Evolutionary conservation across 1,140 invertebrate species (phyloP).

Genomic region (Pachyrhynchus sulphureomaculatus): DNA sequence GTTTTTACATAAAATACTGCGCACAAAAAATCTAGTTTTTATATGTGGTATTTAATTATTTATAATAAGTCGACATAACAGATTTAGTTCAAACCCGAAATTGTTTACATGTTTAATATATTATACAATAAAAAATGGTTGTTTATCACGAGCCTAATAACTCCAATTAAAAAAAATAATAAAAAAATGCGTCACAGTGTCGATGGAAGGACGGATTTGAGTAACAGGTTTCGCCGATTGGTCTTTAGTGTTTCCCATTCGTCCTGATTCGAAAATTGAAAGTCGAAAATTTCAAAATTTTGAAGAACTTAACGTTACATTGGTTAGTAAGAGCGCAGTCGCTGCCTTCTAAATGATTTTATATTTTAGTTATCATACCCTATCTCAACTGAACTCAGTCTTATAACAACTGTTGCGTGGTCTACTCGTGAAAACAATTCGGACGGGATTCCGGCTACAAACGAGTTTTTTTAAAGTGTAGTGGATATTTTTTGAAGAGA

Average conservation of each 20-base stretch:
- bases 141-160: neutral
- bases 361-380: neutral
- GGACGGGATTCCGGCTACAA: neutral
- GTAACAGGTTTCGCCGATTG: neutral
- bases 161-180: neutral
- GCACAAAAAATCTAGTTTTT: too few relatives aligned
- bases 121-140: neutral
- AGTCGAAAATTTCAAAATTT: neutral
- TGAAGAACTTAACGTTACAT: neutral
- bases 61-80: neutral
- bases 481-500: too few relatives aligned
- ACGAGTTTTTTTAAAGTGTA: neutral
- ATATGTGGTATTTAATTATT: too few relatives aligned
- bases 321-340: neutral
- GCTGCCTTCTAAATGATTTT: neutral
- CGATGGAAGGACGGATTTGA: conserved; percentile 2
- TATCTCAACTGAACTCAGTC: conserved; percentile 4
- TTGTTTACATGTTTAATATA: conserved; percentile 1
- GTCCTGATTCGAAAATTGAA: too few relatives aligned
- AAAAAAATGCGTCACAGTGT: neutral
- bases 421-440: neutral
- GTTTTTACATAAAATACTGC: too few relatives aligned
- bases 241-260: neutral
- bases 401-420: conserved; percentile 14
- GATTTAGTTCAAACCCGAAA: conserved; percentile 7